Evolutionary conservation across 2,113 vertebrate genomes (phyloP).

Genomic region (Mesitornis unicolor): DNA sequence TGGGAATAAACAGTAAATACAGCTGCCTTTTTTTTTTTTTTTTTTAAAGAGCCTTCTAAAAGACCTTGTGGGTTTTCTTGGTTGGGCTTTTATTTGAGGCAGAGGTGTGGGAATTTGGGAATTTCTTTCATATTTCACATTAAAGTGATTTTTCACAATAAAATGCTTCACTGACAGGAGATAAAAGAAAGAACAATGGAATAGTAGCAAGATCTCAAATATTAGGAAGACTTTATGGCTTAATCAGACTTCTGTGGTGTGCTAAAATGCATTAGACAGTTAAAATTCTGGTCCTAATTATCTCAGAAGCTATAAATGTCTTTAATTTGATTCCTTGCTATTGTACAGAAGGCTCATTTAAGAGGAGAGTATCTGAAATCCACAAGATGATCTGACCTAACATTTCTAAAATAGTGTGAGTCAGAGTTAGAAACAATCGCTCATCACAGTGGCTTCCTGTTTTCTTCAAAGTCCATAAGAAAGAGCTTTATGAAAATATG

Average conservation of each 20-base stretch:
- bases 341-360: not conserved
- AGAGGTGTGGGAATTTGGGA: rapidly evolving
- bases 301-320: not conserved
- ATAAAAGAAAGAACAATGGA: not conserved
- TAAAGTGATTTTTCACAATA: not conserved
- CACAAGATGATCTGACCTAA: not conserved
- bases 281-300: not conserved
- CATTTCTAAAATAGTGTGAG: not conserved
- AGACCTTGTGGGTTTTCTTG: not conserved
- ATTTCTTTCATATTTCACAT: not conserved
- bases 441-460: not conserved
- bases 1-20: not conserved
- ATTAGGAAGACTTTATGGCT: not conserved
- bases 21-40: not conserved
- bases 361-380: not conserved
- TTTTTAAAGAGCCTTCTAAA: not conserved
- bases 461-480: not conserved
- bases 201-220: not conserved
- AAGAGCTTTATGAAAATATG: not conserved
- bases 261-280: not conserved
- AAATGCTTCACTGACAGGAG: not conserved
- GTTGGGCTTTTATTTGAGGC: too few relatives aligned
- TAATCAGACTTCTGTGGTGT: not conserved
- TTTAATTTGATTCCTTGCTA: not conserved
- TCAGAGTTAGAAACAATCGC: not conserved